Evolutionary conservation across 2,888 invertebrate species (phyloP), one percentile per base, ranked within the genome.

Genomic region (Acheta domesticus): DNA sequence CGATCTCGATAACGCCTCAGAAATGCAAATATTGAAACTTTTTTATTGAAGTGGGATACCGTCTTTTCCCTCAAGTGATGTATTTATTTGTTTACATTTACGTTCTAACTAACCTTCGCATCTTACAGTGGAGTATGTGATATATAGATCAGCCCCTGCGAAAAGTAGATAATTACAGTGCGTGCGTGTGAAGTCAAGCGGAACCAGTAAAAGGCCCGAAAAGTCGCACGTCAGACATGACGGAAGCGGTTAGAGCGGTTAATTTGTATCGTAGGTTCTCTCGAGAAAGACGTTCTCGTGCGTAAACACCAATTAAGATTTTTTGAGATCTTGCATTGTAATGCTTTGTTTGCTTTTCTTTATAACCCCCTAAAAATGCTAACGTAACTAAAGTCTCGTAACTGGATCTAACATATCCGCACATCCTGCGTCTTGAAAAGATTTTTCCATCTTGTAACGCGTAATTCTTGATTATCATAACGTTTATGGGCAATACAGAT

Each of bases 21-120:
- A 62, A 62, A 62, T 62, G 62, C n/a, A 62, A 62, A 62, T 62
- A 62, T 62, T 62, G 62, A 62, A n/a, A 62, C 14, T n/a, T 62
- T 62, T 62, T 62, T 62, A 62, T 16, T 62, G 62, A n/a, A 62
- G 14, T n/a, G n/a, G 62, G 62, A 62, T 62, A 16, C n/a, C 62
- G 62, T n/a, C 62, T 62, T 62, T 62, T 36, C 36, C 36, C 62
- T 62, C 16, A n/a, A 62, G 4, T 62, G 62, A 62, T 62, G n/a
- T 62, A 62, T 62, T 62, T 19, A 62, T 62, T 62, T 62, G 62
- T 62, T 14, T 62, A 62, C 62, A 62, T 62, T 62, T 62, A 62
- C 62, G 8, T 19, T 62, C n/a, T 62, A 19, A 62, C 14, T 62
- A 62, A 62, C 62, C 14, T 62, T 36, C 36, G 36, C 36, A 36